Evolutionary conservation across 92 coral and sea anemone genomes (phyloP), one percentile per base, ranked within the genome.

Genomic region (Galaxea fascicularis): DNA sequence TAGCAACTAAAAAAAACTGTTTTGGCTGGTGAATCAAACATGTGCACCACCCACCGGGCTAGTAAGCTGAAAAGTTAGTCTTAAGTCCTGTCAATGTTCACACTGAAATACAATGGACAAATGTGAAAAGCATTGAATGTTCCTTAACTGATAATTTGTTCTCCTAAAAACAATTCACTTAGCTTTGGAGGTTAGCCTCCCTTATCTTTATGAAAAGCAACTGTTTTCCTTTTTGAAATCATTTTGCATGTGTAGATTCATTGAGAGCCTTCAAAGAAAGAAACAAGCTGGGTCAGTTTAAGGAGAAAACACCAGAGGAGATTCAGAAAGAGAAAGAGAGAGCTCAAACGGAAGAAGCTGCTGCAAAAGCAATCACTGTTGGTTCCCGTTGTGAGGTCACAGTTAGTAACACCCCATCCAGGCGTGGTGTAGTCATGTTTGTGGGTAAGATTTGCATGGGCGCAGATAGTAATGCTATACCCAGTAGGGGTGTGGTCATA

Each of bases 371-470:
- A 0, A 88, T 97, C 72, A 67, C 95, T 18, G 90, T 97, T 66
- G 99, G 95, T 39, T 95, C 94, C 22, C 92, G 99, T 8, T 97
- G 99, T 86, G 94, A 93, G 88, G 94, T 97, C 76, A 92, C 68
- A 74, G 93, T 90, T 82, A 76, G 77, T 11, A 95, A 92, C 56
- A 81, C 77, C 0, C 80, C 91, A 18, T 76, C 91, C 15, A 95
- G 90, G 79, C 91, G 98, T 74, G 99, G 99, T 26, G 89, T 71
- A 16, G 94, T 97, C 56, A 97, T 79, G 95, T 97, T 93, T 93
- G 99, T 95, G 26, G 99, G 99, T 95, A 73, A 45, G 95, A 20
- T 8, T 8, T 63, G n/a, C n/a, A n/a, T n/a, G n/a, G n/a, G n/a
- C n/a, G n/a, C n/a, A n/a, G n/a, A n/a, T n/a, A n/a, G n/a, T n/a